phyloP scores from a whole-genome alignment of 2,888 invertebrate species.

The Taphrorychus bicolor region DNA sequence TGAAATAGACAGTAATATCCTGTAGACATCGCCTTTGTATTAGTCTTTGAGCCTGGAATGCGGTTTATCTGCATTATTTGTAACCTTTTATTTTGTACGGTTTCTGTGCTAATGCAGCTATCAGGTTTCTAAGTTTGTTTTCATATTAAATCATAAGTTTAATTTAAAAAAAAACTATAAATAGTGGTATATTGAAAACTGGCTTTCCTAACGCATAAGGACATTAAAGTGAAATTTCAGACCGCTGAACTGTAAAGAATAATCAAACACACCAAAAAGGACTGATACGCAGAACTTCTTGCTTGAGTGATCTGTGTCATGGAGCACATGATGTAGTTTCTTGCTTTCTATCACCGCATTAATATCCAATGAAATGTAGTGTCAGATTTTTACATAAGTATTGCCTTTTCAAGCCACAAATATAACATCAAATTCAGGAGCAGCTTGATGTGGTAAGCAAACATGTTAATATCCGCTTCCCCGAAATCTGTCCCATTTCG shows the following conservation, averaged over 20 bases:
- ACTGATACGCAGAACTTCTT: conserved; percentile 9
- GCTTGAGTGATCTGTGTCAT: conserved; percentile 7
- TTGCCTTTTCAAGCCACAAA: no score
- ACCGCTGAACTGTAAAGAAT: background rate
- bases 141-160: no score
- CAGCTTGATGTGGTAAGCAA: background rate
- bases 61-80: background rate
- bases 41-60: background rate
- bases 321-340: background rate
- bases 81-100: background rate
- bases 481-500: background rate
- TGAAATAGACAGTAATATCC: conserved; percentile 1
- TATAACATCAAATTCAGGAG: background rate
- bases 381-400: no score
- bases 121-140: no score
- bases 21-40: background rate
- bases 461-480: background rate
- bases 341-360: background rate
- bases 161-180: no score
- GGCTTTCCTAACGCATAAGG: background rate
- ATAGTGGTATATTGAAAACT: background rate
- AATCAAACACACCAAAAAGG: conserved; percentile 4
- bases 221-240: conserved; percentile 1
- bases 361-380: no score
- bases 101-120: background rate